These are phyloP conservation scores for Epinotia bilunana DNA, from an alignment of 2,888 invertebrate genomes.

Conservation along the genomic window DNA sequence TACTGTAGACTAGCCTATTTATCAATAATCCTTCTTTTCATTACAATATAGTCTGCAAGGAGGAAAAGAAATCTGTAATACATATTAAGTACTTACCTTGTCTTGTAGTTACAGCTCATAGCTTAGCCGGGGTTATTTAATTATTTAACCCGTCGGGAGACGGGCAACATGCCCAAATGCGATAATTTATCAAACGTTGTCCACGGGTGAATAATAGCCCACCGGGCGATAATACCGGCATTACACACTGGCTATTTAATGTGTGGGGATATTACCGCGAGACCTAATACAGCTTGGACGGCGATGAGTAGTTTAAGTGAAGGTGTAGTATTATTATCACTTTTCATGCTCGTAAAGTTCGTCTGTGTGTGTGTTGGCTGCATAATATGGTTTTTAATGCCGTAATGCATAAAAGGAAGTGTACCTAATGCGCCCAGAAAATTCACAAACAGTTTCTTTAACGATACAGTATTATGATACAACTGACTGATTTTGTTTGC, in stretches of 20 bases:
- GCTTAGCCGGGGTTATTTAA: slow-evolving; percentile 35
- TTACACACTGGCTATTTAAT: slow-evolving; percentile 36
- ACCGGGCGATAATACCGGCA: slow-evolving; percentile 13
- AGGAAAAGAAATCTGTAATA: slow-evolving; percentile 21
- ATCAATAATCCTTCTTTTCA: no score
- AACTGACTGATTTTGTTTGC: no score
- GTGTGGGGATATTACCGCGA: slow-evolving; percentile 5
- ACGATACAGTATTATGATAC: no score
- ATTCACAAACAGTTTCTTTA: no score
- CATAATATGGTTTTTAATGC: no score
- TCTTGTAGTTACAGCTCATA: slow-evolving; percentile 16
- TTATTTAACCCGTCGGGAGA: slow-evolving; percentile 38
- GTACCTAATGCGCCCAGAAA: no score
- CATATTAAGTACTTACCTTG: slow-evolving; percentile 12
- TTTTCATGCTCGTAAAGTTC: no score
- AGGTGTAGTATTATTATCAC: not conserved
- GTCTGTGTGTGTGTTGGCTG: no score
- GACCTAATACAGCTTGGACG: not conserved
- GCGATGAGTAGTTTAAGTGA: not conserved
- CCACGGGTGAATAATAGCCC: slow-evolving; percentile 37
- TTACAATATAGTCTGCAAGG: no score
- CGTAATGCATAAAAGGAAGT: no score
- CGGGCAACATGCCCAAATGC: slow-evolving; percentile 11
- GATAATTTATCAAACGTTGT: slow-evolving; percentile 39
- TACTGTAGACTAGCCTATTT: no score